Evolutionary conservation across 2,113 vertebrate species (phyloP), one percentile per base, ranked within the genome.

Genomic region (Larimichthys crocea): DNA sequence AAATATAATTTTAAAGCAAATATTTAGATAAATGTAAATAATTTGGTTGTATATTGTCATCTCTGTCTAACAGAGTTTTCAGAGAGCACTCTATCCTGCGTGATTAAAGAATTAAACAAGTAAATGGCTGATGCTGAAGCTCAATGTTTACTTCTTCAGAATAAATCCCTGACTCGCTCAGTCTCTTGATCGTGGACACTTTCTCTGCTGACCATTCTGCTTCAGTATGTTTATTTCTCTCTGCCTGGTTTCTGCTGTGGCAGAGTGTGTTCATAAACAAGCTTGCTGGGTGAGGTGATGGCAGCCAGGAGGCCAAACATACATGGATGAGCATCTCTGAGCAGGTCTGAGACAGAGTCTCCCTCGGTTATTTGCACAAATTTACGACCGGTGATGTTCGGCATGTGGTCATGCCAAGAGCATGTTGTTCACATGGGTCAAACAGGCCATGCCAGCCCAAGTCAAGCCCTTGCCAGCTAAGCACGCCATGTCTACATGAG

Each of bases 351-450:
- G 67, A 61, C 31, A 11, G 74, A 50, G 72, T 42, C 66, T 64
- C 55, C 29, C 44, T 80, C 66, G 35, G 67, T 68, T 71, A 65
- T 84, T 84, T 78, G 80, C 75, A 8, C 59, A 79, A 35, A 76
- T 70, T 0, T 80, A 63, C 76, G 57, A 57, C 31, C n/a, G 64
- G 59, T 24, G 7, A 52, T 71, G 76, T 76, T 72, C 14, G 20
- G 31, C 70, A 68, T 74, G 55, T 15, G 71, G 53, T 67, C 70
- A 15, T 53, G 81, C 72, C 66, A 68, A 35, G 50, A 57, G 71
- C 80, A 79, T 64, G 56, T 75, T 89, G 76, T 77, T 74, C 69
- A 31, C n/a, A 12, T 14, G 1, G 79, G 79, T 88, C 83, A 75
- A 76, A 62, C 20, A 60, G 82, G 44, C 56, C 63, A 46, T 40